Percentiles rank a stretch among this genome's conserved stretches.
Evolutionary conservation across 2,888 invertebrate species (phyloP).

Genomic region (Dioctria linearis): DNA sequence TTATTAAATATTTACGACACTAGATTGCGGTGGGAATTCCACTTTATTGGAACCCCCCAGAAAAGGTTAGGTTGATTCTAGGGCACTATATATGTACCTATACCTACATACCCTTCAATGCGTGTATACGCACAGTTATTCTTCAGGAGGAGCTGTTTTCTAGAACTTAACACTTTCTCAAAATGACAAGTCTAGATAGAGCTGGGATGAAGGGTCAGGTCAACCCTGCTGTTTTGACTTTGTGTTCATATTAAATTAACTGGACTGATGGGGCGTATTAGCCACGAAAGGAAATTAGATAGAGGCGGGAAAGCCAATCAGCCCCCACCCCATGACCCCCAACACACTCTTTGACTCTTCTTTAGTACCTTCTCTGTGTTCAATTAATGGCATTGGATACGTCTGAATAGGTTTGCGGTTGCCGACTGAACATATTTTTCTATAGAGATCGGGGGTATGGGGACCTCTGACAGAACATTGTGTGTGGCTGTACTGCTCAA

Average conservation of each 20-base stretch:
- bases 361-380: slow-evolving; percentile 17
- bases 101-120: no score
- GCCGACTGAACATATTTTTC: slow-evolving; percentile 42
- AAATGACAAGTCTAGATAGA: slow-evolving; percentile 3
- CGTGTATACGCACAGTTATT: no score
- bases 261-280: slow-evolving; percentile 43
- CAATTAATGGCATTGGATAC: slow-evolving; percentile 44
- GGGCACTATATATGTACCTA: no score
- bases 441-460: background rate
- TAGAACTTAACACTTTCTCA: slow-evolving; percentile 45
- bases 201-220: slow-evolving; percentile 28
- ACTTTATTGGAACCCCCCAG: slow-evolving; percentile 50
- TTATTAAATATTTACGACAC: slow-evolving; percentile 56
- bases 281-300: slow-evolving; percentile 41
- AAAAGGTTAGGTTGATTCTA: background rate
- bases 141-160: slow-evolving; percentile 15
- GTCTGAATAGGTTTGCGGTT: slow-evolving; percentile 44
- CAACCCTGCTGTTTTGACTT: slow-evolving; percentile 38
- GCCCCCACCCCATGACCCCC: background rate
- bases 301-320: slow-evolving; percentile 46
- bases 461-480: slow-evolving; percentile 5
- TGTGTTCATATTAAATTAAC: slow-evolving; percentile 42
- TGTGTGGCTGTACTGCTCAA: background rate
- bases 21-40: slow-evolving; percentile 54
- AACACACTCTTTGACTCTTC: background rate